Percentiles rank a stretch among this genome's conserved stretches.
These are phyloP conservation scores for Puffinus mauretanicus DNA, from an alignment of 2,113 vertebrate species.

Conservation along the genomic window DNA sequence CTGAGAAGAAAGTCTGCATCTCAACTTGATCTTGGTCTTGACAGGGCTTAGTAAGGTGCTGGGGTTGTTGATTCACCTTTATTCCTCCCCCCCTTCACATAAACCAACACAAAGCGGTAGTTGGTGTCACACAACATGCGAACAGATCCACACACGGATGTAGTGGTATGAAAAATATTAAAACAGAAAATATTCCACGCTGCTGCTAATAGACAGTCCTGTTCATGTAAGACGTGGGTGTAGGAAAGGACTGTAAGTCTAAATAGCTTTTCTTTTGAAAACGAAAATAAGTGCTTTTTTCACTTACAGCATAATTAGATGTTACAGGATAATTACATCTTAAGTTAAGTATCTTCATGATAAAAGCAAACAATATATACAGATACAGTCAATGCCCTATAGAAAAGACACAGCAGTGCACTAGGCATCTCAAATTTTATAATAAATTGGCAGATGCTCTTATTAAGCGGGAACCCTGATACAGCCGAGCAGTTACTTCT, in stretches of 20 bases:
- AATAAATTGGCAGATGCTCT: background rate
- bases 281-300: background rate
- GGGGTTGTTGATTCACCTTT: background rate
- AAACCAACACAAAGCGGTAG: background rate
- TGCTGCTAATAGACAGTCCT: background rate
- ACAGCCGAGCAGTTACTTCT: background rate
- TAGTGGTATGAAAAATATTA: background rate
- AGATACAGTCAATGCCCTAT: background rate
- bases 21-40: background rate
- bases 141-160: background rate
- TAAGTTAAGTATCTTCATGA: background rate
- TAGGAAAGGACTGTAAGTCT: background rate
- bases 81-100: accelerated
- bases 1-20: background rate
- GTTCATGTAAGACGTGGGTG: accelerated
- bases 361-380: background rate
- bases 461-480: background rate
- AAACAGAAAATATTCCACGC: background rate
- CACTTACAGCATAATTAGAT: background rate
- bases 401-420: background rate
- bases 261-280: background rate
- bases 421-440: background rate
- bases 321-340: background rate
- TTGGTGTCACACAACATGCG: background rate
- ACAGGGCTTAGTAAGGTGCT: background rate